These are phyloP conservation scores for Chamaea fasciata DNA, from an alignment of 2,113 vertebrate species.

Conservation along the genomic window DNA sequence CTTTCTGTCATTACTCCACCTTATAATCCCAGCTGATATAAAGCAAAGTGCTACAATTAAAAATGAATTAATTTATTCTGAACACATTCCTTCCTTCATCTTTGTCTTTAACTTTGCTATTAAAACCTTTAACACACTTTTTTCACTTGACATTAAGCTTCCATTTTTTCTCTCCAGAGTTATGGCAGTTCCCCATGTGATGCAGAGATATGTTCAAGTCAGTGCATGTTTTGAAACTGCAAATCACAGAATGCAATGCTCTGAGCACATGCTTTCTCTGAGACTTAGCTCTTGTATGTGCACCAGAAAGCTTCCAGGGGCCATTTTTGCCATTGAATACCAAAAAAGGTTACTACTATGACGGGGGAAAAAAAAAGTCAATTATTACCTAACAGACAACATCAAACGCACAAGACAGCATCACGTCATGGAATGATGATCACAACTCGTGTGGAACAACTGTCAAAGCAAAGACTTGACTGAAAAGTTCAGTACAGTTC, in stretches of 20 bases:
- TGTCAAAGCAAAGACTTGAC: neutral
- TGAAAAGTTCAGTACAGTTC: neutral
- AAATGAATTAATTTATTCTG: too few species aligned
- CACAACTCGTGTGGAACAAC: neutral
- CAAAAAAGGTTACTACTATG: neutral
- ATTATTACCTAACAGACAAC: constrained; percentile 43
- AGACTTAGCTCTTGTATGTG: constrained; percentile 3
- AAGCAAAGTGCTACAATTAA: too few species aligned
- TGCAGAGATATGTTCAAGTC: neutral
- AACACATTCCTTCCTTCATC: too few species aligned
- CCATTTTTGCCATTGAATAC: neutral
- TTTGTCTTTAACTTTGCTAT: too few species aligned
- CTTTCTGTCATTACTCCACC: neutral
- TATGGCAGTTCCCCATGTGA: neutral
- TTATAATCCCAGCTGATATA: too few species aligned
- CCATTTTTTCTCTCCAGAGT: neutral
- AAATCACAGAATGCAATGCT: neutral
- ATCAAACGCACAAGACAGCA: neutral
- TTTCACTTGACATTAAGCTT: neutral
- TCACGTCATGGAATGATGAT: neutral
- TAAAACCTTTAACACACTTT: too few species aligned
- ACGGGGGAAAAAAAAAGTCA: neutral
- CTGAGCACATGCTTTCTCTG: neutral
- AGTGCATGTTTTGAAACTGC: neutral
- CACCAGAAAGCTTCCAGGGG: neutral